Conservation (phyloP, 2,797 vertebrate species). For the Halcyon leucocephala region DNA sequence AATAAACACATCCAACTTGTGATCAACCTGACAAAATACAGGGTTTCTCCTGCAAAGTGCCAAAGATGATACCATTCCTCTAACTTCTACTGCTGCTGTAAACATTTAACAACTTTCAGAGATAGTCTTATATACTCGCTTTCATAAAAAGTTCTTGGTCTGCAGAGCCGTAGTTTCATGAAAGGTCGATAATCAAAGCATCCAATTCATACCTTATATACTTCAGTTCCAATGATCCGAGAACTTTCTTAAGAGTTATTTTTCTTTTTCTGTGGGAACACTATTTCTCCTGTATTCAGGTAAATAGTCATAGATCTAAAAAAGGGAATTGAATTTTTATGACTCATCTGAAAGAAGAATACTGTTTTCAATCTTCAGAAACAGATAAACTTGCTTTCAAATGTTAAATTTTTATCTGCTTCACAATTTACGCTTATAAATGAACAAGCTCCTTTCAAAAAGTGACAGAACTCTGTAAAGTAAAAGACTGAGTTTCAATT, state of each 20-base stretch:
- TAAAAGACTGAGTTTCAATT: background rate
- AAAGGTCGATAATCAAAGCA: background rate
- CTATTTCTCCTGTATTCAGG: background rate
- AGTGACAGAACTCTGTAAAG: background rate
- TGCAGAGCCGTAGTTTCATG: background rate
- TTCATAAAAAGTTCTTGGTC: background rate
- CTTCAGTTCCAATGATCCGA: background rate
- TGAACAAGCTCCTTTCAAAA: background rate
- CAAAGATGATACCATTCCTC: background rate
- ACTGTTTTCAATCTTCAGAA: background rate
- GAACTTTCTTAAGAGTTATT: background rate
- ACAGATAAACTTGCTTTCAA: background rate
- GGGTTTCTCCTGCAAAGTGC: background rate
- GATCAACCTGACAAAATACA: background rate
- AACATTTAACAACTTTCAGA: background rate
- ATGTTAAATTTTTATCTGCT: background rate
- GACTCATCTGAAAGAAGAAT: background rate
- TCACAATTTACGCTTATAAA: background rate
- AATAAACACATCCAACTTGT: background rate
- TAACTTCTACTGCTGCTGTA: background rate
- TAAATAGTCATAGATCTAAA: conserved; percentile 9
- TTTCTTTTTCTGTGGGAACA: background rate
- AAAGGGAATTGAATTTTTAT: background rate
- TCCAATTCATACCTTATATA: background rate
- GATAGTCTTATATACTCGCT: background rate